These are phyloP conservation scores for Astreopora myriophthalma DNA, from an alignment of 64 coral and sea anemone species.

Conservation along the genomic window DNA sequence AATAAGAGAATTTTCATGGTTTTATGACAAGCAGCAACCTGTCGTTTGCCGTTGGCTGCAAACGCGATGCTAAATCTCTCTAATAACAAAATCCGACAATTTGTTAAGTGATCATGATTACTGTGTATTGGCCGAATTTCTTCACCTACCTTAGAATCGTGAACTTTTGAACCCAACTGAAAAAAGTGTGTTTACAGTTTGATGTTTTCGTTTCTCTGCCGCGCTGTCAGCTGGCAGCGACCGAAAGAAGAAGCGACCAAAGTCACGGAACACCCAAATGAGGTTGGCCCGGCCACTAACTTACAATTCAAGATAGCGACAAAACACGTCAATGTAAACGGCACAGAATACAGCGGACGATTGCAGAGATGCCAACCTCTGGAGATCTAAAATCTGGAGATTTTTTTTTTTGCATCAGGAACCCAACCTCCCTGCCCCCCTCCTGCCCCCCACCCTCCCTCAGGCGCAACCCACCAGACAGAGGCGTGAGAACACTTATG, in stretches of 20 bases:
- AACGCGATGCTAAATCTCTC: too few relatives aligned
- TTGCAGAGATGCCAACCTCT: too few relatives aligned
- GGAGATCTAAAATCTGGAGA: too few relatives aligned
- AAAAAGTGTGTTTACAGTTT: slow-evolving; percentile 1
- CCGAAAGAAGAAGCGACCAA: not conserved
- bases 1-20: too few relatives aligned
- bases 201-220: slow-evolving; percentile 7
- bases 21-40: too few relatives aligned
- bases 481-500: too few relatives aligned
- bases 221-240: not conserved
- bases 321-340: not conserved
- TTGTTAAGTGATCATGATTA: slow-evolving; percentile 7
- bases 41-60: too few relatives aligned
- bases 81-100: slow-evolving; percentile 20
- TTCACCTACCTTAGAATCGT: not conserved
- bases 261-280: not conserved
- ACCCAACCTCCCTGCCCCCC: too few relatives aligned
- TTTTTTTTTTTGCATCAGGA: too few relatives aligned
- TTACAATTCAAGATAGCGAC: not conserved
- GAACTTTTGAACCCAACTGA: not conserved
- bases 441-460: too few relatives aligned
- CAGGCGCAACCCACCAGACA: too few relatives aligned
- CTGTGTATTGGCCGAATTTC: not conserved
- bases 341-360: slow-evolving; percentile 14
- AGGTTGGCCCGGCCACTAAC: slow-evolving; percentile 21